Percentiles rank a stretch among this genome's conserved stretches.
These are phyloP conservation scores for Caenorhabditis imperialis DNA, from an alignment of 2,888 invertebrate genomes.

Conservation along the genomic window DNA sequence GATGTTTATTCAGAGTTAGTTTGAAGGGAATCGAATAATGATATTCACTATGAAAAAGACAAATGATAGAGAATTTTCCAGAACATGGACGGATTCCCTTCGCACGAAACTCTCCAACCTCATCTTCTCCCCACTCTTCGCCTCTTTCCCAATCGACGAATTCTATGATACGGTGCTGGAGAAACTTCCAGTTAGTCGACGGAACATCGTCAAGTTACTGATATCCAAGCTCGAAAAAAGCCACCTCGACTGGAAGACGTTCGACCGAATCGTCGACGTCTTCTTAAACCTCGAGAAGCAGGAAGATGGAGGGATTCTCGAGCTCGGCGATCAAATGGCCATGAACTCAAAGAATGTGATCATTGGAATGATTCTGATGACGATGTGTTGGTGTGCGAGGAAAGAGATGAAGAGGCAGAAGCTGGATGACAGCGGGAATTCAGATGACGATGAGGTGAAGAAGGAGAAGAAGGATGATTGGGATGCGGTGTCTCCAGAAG, in stretches of 20 bases:
- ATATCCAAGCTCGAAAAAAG: conserved; percentile 18
- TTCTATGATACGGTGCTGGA: conserved; percentile 39
- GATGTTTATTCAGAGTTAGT: conserved; percentile 37
- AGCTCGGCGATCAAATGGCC: conserved; percentile 16
- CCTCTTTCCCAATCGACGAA: conserved; percentile 29
- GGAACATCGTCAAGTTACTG: conserved; percentile 32
- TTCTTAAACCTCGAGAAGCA: conserved; percentile 27
- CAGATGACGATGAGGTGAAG: conserved; percentile 6
- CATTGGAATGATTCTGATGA: conserved; percentile 27
- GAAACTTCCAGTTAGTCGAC: conserved; percentile 20
- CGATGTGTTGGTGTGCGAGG: conserved; percentile 41
- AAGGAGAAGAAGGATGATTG: conserved; percentile 26
- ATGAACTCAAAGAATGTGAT: conserved; percentile 44
- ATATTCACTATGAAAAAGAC: not conserved
- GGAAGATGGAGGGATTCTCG: conserved; percentile 14
- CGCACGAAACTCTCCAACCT: conserved; percentile 28
- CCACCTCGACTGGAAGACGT: conserved; percentile 26
- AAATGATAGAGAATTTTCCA: too few species aligned
- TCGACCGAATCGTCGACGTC: conserved; percentile 21
- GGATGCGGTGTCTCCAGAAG: conserved; percentile 47
- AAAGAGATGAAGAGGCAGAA: conserved; percentile 8
- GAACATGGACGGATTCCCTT: conserved; percentile 23
- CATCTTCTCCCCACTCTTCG: conserved; percentile 31
- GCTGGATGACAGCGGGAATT: not conserved
- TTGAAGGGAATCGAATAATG: too few species aligned